These are phyloP conservation scores for Neoarius graeffei DNA, from an alignment of 2,113 vertebrate species.

Conservation along the genomic window DNA sequence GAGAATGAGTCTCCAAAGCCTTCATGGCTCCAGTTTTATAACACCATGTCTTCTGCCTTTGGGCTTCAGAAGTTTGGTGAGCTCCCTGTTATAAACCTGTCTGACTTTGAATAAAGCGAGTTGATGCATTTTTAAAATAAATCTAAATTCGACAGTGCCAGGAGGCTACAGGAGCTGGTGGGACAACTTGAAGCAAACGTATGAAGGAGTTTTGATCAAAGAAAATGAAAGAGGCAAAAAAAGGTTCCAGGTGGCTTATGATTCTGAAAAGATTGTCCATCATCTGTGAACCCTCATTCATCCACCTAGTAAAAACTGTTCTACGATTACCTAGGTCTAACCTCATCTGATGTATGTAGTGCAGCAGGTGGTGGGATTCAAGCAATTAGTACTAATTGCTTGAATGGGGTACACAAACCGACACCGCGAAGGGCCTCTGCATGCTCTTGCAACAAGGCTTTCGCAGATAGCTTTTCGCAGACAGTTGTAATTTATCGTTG, in stretches of 20 bases:
- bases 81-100: conserved; percentile 52
- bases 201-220: background rate
- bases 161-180: background rate
- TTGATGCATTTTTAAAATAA: conserved; percentile 50
- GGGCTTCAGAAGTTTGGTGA: conserved; percentile 39
- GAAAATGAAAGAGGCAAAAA: background rate
- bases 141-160: conserved; percentile 15
- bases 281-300: background rate
- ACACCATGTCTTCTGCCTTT: conserved; percentile 42
- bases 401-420: too few species aligned
- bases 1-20: background rate
- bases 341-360: background rate
- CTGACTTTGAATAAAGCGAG: conserved; percentile 38
- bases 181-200: background rate
- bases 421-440: too few species aligned
- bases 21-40: conserved; percentile 7
- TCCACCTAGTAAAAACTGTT: background rate
- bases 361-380: background rate
- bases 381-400: background rate
- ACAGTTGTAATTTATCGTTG: too few species aligned
- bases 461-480: too few species aligned
- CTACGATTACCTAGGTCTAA: background rate
- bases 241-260: background rate
- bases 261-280: background rate
- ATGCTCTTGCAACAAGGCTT: too few species aligned